A percentile compares a stretch with the other conserved stretches of the same genome.
Evolutionary conservation across 2,888 invertebrate species (phyloP).

Genomic region (Himalopsyche japonica): DNA sequence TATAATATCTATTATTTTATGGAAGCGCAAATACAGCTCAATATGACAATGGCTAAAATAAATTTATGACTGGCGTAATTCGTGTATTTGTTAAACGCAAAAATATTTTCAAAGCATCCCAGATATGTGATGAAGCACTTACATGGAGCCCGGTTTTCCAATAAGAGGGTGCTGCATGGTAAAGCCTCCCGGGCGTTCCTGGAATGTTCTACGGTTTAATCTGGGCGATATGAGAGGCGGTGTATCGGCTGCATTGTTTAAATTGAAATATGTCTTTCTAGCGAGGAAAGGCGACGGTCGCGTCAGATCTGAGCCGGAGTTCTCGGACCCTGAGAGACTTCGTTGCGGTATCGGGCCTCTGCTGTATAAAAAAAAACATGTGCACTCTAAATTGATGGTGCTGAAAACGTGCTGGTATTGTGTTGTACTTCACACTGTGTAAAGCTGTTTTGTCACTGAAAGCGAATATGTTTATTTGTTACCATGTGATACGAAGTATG

Average conservation of each 20-base stretch:
- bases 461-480: not conserved
- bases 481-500: too few species aligned
- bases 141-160: conserved; percentile 41
- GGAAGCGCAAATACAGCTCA: not conserved
- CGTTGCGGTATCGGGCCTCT: conserved; percentile 40
- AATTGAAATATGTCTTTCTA: conserved; percentile 38
- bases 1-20: not conserved
- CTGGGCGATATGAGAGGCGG: conserved; percentile 38
- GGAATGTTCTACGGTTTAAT: conserved; percentile 33
- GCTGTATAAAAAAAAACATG: conserved; percentile 21
- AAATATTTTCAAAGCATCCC: not conserved
- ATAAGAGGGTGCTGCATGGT: conserved; percentile 39
- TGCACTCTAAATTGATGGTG: not conserved
- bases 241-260: conserved; percentile 29
- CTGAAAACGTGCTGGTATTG: not conserved
- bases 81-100: not conserved
- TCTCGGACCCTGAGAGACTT: conserved; percentile 25
- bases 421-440: not conserved
- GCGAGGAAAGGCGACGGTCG: conserved; percentile 39
- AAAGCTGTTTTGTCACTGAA: not conserved
- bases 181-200: conserved; percentile 36
- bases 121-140: conserved; percentile 22
- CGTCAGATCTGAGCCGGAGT: conserved; percentile 25
- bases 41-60: not conserved
- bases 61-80: not conserved